Evolutionary conservation across 2,888 invertebrate genomes (phyloP).

Genomic region (Idaea biselata): DNA sequence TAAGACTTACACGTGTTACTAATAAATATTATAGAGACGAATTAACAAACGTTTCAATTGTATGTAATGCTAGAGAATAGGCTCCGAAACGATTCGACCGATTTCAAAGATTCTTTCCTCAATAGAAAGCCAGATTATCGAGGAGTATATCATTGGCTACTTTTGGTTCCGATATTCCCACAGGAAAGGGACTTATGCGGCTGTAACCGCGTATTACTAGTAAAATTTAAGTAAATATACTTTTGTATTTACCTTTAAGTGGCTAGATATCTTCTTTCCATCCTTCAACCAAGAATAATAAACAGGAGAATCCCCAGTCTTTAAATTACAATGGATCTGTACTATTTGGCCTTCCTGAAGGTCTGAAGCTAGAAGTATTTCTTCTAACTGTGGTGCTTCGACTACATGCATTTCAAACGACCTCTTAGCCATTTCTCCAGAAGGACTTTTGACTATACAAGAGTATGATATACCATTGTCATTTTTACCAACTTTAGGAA

Average conservation of each 20-base stretch:
- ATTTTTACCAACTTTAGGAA: constrained; percentile 81
- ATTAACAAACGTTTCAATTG: too few species aligned
- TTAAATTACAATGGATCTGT: constrained; percentile 90
- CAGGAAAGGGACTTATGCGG: too few species aligned
- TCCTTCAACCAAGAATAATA: constrained; percentile 87
- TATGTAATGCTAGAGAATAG: too few species aligned
- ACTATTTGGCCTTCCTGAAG: constrained; percentile 91
- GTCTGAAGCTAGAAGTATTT: constrained; percentile 89
- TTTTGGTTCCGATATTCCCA: too few species aligned
- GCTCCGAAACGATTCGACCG: too few species aligned
- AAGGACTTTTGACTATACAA: constrained; percentile 87
- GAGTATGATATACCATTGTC: constrained; percentile 89
- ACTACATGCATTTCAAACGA: constrained; percentile 86
- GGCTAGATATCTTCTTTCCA: constrained; percentile 82
- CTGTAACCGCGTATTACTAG: too few species aligned
- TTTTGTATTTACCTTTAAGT: constrained; percentile 82
- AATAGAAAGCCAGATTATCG: too few species aligned
- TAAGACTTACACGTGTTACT: too few species aligned
- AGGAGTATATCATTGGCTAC: too few species aligned
- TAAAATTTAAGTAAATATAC: too few species aligned
- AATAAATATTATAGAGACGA: too few species aligned
- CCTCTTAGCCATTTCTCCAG: constrained; percentile 88
- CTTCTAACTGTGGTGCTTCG: constrained; percentile 89
- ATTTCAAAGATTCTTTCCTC: too few species aligned
- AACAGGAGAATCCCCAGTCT: constrained; percentile 85